Evolutionary conservation across 2,113 vertebrate genomes (phyloP), one percentile per base, ranked within the genome.

Genomic region (Meriones unguiculatus): DNA sequence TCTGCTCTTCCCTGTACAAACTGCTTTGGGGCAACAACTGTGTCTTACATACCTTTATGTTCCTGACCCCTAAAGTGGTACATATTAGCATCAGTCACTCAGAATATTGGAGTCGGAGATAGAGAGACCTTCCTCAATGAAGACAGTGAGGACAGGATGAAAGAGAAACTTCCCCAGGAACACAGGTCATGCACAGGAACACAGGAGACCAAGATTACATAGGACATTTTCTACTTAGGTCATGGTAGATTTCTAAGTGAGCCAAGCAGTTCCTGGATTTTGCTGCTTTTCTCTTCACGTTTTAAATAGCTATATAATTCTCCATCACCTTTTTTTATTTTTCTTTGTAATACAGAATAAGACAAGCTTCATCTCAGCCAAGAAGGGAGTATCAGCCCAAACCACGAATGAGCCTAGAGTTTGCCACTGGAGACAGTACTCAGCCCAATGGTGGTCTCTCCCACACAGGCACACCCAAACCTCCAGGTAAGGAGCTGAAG

Each of bases 391-490:
- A 98, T 54, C 84, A 98, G 64, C 99, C 99, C 13, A 99, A 99
- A 97, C 99, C 99, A 0, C 99, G 99, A 1, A 99, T 99, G 94
- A 99, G 99, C 88, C 98, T 99, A 98, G 99, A 99, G 93, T 99
- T 99, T 91, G 96, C 98, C 41, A 96, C 98, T 97, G 99, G 98
- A 90, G 99, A 99, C 95, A 99, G 98, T 96, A 94, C 97, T 93
- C 99, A 99, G 72, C 99, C 99, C 98, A 99, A 99, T 46, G 99
- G 99, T 89, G 99, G 99, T 62, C 98, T 99, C n/a, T 98, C 99
- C 69, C 99, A 99, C 96, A 98, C 99, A 0, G 98, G 98, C 84
- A 99, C 99, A 2, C 99, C 99, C 76, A 99, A 99, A 93, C 99
- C 99, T 52, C 98, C 99, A 98, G 99, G 99, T 99, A 98, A 98